Conservation (phyloP, 2,797 vertebrate species). For the Artibeus jamaicensis region DNA sequence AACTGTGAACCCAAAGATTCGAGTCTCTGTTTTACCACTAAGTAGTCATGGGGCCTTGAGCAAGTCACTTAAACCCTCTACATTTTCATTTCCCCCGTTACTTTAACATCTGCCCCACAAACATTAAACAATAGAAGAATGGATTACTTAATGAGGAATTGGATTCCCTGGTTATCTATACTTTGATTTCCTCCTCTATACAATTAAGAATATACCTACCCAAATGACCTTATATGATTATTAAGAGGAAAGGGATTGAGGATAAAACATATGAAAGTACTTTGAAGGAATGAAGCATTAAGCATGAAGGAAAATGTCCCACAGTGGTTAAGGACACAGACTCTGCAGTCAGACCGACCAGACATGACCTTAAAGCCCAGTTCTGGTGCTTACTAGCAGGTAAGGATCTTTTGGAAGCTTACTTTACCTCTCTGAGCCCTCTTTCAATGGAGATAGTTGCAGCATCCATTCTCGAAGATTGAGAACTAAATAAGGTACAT, state of each 20-base stretch:
- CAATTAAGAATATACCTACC: not conserved
- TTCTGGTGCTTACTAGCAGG: not conserved
- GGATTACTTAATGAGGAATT: not conserved
- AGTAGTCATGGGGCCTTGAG: not conserved
- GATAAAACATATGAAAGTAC: not conserved
- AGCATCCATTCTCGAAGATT: not conserved
- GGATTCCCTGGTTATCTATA: not conserved
- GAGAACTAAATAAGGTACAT: not conserved
- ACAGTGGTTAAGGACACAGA: not conserved
- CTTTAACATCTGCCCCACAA: conserved; percentile 4
- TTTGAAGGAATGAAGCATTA: not conserved
- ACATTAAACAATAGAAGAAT: conserved; percentile 2
- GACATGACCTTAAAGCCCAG: not conserved
- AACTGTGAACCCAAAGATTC: not conserved
- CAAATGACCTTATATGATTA: not conserved
- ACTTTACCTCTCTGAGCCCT: not conserved
- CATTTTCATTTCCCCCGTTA: not conserved
- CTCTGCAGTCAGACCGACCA: not conserved
- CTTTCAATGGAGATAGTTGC: not conserved
- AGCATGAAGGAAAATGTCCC: not conserved
- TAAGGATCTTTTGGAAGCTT: not conserved
- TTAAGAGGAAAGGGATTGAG: not conserved
- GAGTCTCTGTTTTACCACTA: conserved; percentile 1
- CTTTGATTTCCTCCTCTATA: conserved; percentile 18
- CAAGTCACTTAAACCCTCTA: not conserved